Base-by-base conservation (phyloP, 2,888 invertebrate genomes). In the Hydrotaea diabolus region DNA sequence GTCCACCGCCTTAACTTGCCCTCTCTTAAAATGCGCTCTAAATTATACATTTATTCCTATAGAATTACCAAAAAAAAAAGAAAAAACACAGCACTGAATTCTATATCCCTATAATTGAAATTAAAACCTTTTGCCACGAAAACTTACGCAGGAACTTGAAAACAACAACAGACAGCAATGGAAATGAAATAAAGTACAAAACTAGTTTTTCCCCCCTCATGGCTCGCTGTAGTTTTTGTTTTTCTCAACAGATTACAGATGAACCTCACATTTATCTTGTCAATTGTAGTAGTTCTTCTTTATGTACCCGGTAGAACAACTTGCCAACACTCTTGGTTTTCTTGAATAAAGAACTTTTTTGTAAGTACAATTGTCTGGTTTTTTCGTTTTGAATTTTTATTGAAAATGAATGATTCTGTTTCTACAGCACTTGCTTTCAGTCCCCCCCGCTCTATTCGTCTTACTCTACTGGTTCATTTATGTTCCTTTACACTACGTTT, bases 41-140 rank as follows among this genome's bases (percentile, higher is more conserved):
- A 71, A 71, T 71, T 53, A 71, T 71, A 71, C 53, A 71, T 26
- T 71, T 71, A 49, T 71, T 8, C 43, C 46, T 71, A 39, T 31
- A 53, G 49, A 71, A 71, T 53, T 31, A 71, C 49, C n/a, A 26
- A 71, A 71, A 71, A 71, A 71, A 23, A 66, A 21, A n/a, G n/a
- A 62, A 36, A 62, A 31, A 62, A 11, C 2, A 36, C 1, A 2
- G 9, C 19, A 26, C 26, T 59, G 15, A 64, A 64, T 39, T 19
- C 36, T 39, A 23, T 43, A 53, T 26, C 23, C 13, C 23, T 31
- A 39, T 71, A 53, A 71, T 53, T 71, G 71, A 71, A 71, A 71
- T 71, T 53, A 71, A 71, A 71, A 71, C 49, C 71, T 53, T 71
- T 64, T 39, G 36, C 36, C 49, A 49, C 2, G n/a, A n/a, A 49